phyloP scores from a whole-genome alignment of 2,888 invertebrate genomes.

The Eutolmus rufibarbis region DNA sequence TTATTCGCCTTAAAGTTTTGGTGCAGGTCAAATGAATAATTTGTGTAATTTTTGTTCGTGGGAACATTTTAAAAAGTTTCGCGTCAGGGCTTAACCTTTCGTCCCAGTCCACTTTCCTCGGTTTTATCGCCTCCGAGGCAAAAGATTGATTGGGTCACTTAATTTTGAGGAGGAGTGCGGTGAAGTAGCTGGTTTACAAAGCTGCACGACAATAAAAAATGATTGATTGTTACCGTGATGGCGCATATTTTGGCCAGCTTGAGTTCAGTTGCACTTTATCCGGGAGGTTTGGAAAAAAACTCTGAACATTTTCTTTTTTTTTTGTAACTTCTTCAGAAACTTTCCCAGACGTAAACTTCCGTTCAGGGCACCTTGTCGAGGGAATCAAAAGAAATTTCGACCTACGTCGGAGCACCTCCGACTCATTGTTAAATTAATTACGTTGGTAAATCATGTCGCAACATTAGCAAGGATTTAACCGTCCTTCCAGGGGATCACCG shows the following conservation, averaged over 20 bases:
- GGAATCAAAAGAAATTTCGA: background rate
- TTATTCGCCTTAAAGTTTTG: background rate
- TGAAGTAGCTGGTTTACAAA: constrained; percentile 2
- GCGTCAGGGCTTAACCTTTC: background rate
- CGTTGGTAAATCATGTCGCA: constrained; percentile 29
- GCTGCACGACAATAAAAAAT: constrained; percentile 19
- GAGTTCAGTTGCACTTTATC: constrained; percentile 13
- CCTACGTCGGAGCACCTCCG: background rate
- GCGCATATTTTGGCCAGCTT: background rate
- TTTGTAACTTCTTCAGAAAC: background rate
- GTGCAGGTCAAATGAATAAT: background rate
- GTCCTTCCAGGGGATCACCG: background rate
- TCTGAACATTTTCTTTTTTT: background rate
- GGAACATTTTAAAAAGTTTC: background rate
- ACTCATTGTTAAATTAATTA: constrained; percentile 21
- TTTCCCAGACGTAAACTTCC: background rate
- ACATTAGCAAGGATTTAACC: background rate
- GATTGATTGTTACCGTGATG: constrained; percentile 28
- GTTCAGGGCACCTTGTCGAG: background rate
- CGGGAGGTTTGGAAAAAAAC: background rate
- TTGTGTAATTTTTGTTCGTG: background rate
- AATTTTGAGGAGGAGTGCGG: background rate
- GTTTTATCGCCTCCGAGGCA: background rate
- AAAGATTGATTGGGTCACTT: constrained; percentile 14
- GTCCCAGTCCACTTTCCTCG: background rate